These are phyloP conservation scores for Lycorma delicatula DNA, from an alignment of 1,140 invertebrate genomes.

Conservation along the genomic window DNA sequence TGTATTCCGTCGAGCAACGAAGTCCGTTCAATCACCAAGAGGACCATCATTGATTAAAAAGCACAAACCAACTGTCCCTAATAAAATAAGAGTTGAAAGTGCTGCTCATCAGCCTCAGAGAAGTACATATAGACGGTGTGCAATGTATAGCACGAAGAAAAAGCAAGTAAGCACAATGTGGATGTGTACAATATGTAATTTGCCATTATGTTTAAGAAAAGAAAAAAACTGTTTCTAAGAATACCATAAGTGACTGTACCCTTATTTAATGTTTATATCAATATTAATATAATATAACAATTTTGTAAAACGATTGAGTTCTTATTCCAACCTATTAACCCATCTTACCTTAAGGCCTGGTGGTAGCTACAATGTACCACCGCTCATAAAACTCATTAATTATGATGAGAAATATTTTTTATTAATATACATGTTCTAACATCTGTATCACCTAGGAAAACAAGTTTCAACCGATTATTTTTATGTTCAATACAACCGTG, in stretches of 20 bases:
- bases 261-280: no score
- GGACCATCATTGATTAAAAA: not conserved
- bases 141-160: not conserved
- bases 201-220: not conserved
- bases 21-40: not conserved
- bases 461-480: no score
- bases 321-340: no score
- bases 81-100: not conserved
- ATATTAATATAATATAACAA: no score
- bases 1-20: not conserved
- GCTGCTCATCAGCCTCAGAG: not conserved
- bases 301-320: no score
- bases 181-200: not conserved
- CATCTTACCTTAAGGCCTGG: no score
- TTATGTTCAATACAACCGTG: no score
- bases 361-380: no score
- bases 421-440: no score
- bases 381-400: no score
- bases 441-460: no score
- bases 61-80: not conserved
- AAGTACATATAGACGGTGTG: not conserved
- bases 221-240: not conserved
- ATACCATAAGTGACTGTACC: conserved; percentile 9
- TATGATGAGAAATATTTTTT: no score
- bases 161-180: conserved; percentile 3